Conservation (phyloP, 2,797 vertebrate genomes). For the Anniella stebbinsi region DNA sequence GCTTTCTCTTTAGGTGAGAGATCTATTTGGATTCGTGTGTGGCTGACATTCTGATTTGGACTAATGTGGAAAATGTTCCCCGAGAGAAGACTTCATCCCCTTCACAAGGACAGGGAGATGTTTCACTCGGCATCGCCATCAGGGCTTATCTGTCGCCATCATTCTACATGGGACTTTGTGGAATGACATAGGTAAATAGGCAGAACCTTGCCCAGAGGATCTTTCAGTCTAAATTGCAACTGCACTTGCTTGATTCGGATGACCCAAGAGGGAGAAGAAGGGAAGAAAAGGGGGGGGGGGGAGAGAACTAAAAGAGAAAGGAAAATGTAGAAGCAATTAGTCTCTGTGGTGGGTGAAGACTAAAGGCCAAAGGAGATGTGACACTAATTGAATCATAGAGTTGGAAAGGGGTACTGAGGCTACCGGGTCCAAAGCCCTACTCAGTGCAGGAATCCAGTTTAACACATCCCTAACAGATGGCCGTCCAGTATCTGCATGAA, state of each 20-base stretch:
- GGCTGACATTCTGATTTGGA: background rate
- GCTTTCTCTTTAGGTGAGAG: background rate
- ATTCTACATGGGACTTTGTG: background rate
- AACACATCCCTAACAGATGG: too few species aligned
- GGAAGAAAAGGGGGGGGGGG: background rate
- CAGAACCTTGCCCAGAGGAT: background rate
- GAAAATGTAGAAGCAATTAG: too few species aligned
- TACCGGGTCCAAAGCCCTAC: too few species aligned
- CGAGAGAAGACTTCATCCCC: background rate
- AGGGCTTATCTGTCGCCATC: background rate
- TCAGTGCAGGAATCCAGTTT: too few species aligned
- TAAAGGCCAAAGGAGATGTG: background rate
- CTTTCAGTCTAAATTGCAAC: background rate
- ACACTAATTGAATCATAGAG: background rate
- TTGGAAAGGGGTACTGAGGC: too few species aligned
- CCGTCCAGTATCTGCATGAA: too few species aligned
- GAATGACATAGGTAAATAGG: too few species aligned
- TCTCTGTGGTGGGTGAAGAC: background rate
- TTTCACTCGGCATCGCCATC: background rate
- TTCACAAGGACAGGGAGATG: background rate
- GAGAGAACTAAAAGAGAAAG: background rate
- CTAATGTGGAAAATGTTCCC: background rate
- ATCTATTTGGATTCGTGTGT: background rate
- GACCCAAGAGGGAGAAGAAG: background rate
- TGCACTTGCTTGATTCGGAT: background rate